Conservation (phyloP, 2,888 invertebrate species). For the Plebejus anna region DNA sequence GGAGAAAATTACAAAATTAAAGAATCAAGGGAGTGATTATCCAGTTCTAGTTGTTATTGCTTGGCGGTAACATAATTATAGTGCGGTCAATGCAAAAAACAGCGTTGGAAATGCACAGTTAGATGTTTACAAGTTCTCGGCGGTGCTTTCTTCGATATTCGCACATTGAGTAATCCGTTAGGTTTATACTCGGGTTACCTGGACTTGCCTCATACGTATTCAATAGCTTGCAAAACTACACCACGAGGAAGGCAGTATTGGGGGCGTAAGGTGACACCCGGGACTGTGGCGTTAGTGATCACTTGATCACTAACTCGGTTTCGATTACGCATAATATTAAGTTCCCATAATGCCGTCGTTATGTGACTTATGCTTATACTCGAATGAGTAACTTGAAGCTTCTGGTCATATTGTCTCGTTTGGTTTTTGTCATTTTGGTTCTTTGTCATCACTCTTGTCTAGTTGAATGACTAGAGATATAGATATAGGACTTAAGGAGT, state of each 20-base stretch:
- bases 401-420: neutral
- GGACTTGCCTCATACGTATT: slow-evolving; percentile 73
- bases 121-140: neutral
- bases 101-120: neutral
- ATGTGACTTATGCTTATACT: neutral
- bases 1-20: neutral
- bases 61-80: slow-evolving; percentile 6
- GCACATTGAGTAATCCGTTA: slow-evolving; percentile 51
- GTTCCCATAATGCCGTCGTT: slow-evolving; percentile 3
- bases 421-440: neutral
- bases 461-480: neutral
- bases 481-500: neutral
- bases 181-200: slow-evolving; percentile 70
- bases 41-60: slow-evolving; percentile 9
- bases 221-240: slow-evolving; percentile 72
- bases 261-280: slow-evolving; percentile 72
- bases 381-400: neutral
- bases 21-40: neutral
- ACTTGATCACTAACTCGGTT: slow-evolving; percentile 38
- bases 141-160: slow-evolving; percentile 16
- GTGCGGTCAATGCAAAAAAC: slow-evolving; percentile 19
- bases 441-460: neutral
- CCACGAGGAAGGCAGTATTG: slow-evolving; percentile 64
- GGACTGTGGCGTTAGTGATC: slow-evolving; percentile 54
- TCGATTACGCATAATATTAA: slow-evolving; percentile 32